Percentiles rank a stretch among this genome's conserved stretches.
Conservation (phyloP, 2,797 vertebrate species). For the Danio kyathit region DNA sequence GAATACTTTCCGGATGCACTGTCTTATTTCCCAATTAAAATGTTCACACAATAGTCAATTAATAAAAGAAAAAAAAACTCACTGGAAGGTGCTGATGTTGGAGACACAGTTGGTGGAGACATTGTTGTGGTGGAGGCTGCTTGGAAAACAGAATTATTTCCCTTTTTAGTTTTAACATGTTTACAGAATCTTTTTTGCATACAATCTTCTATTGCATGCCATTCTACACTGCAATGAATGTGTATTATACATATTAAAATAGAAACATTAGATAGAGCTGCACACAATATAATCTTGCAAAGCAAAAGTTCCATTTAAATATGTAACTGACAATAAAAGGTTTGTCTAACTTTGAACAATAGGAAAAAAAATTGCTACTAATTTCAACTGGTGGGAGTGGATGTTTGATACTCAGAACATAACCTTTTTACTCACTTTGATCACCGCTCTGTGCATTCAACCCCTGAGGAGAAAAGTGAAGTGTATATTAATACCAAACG, state of each 20-base stretch:
- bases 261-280: not conserved
- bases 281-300: not conserved
- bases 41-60: no score
- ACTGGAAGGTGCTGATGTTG: not conserved
- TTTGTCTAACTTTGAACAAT: no score
- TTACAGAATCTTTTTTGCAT: not conserved
- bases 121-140: not conserved
- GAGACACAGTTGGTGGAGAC: not conserved
- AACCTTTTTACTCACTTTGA: not conserved
- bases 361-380: no score
- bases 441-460: fast-evolving
- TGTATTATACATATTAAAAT: not conserved
- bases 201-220: no score
- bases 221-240: not conserved
- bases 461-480: not conserved
- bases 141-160: not conserved
- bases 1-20: no score
- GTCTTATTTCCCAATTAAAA: no score
- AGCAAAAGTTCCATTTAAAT: not conserved
- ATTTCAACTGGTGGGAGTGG: not conserved
- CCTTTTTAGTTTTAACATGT: no score
- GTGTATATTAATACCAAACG: not conserved
- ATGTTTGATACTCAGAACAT: not conserved
- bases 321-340: not conserved
- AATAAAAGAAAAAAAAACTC: not conserved